Percentiles rank a stretch among this genome's conserved stretches.
These are phyloP conservation scores for Nibea albiflora DNA, from an alignment of 2,113 vertebrate species.

Conservation along the genomic window DNA sequence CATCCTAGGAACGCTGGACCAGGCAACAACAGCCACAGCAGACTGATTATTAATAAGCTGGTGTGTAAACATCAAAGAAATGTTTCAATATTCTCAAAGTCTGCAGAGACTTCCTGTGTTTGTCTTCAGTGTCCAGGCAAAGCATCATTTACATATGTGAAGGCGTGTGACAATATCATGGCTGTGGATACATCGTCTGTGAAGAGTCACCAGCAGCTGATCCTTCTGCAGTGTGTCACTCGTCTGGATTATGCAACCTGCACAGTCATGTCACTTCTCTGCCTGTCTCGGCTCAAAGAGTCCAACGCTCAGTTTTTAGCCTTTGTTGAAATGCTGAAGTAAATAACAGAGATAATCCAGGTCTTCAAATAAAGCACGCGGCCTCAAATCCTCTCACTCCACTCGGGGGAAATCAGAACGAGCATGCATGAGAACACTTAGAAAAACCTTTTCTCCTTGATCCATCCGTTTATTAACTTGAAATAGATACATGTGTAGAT, in stretches of 20 bases:
- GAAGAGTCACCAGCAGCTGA: neutral
- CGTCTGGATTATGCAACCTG: conserved; percentile 2
- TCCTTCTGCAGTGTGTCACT: neutral
- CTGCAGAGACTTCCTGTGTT: neutral
- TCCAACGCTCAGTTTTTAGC: neutral
- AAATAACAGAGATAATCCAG: neutral
- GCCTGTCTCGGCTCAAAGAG: neutral
- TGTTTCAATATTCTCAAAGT: neutral
- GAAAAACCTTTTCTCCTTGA: too few relatives aligned
- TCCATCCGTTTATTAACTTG: too few relatives aligned
- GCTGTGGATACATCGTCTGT: neutral
- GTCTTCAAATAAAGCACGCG: neutral
- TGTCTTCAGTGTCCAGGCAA: neutral
- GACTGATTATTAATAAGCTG: neutral
- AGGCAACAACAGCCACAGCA: conserved; percentile 13
- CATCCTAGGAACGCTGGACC: neutral
- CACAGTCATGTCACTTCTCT: neutral
- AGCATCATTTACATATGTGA: neutral
- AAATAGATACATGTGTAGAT: too few relatives aligned
- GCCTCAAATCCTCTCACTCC: neutral
- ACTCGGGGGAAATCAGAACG: neutral
- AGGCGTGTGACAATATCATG: conserved; percentile 6
- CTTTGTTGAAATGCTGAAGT: neutral
- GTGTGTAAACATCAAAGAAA: neutral
- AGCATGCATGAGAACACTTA: neutral